These are phyloP conservation scores for Corbicula japonica DNA, from an alignment of 2,888 invertebrate genomes.

Conservation along the genomic window DNA sequence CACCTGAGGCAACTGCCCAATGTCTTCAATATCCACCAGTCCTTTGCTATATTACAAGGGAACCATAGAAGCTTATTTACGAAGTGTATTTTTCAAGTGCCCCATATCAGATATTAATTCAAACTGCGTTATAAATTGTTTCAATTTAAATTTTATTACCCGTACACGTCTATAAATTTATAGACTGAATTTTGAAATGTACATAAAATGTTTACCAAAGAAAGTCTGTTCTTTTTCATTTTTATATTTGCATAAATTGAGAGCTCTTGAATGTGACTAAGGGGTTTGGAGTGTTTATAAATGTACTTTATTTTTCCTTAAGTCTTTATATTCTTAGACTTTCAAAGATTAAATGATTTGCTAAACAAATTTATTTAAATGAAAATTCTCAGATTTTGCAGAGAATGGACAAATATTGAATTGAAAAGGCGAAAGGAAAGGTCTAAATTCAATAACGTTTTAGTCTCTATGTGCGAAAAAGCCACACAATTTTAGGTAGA, in stretches of 20 bases:
- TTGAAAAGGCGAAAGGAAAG: neutral
- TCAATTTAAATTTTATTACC: neutral
- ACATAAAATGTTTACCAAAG: neutral
- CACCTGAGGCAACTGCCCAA: no score
- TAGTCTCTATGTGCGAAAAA: no score
- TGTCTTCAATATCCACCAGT: no score
- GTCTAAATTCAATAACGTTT: no score
- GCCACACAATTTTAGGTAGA: no score
- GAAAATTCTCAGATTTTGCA: conserved; percentile 1
- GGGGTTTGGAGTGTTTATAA: conserved; percentile 17
- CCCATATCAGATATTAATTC: no score
- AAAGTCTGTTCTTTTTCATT: conserved; percentile 4
- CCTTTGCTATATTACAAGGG: no score
- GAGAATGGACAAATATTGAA: neutral
- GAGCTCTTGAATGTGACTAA: neutral
- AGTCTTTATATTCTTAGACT: conserved; percentile 9
- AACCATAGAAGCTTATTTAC: no score
- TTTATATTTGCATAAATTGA: conserved; percentile 23
- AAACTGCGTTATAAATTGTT: conserved; percentile 1
- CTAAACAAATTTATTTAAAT: conserved; percentile 28
- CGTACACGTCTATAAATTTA: no score
- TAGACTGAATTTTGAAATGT: no score
- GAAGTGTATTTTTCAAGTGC: no score
- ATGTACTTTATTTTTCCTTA: conserved; percentile 14
- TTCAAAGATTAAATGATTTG: conserved; percentile 9